Conservation (phyloP, 2,888 invertebrate genomes). For the Drosophila merina region DNA sequence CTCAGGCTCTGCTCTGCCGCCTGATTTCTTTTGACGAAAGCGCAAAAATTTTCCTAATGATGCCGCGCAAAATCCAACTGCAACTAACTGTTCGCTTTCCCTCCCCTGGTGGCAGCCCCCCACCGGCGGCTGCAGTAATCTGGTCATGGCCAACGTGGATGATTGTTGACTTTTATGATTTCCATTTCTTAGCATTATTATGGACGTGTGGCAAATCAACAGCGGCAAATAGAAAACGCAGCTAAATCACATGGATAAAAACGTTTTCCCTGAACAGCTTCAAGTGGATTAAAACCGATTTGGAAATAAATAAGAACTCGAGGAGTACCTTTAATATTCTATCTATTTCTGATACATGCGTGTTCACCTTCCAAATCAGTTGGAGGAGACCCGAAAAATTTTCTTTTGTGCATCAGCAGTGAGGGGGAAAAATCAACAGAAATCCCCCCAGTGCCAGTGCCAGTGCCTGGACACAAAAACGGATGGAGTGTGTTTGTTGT, state of each 20-base stretch:
- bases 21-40: conserved; percentile 60
- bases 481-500: conserved; percentile 32
- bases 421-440: conserved; percentile 70
- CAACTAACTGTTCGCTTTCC: conserved; percentile 48
- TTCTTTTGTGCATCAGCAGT: conserved; percentile 7
- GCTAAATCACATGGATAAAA: conserved; percentile 3
- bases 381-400: neutral
- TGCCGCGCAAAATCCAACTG: conserved; percentile 57
- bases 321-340: neutral
- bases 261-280: neutral
- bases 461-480: conserved; percentile 16
- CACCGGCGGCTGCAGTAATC: conserved; percentile 43
- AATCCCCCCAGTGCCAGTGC: conserved; percentile 43
- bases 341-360: neutral
- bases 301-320: neutral
- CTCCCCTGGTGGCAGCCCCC: conserved; percentile 5
- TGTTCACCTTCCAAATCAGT: neutral
- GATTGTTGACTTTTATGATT: conserved; percentile 78
- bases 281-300: neutral
- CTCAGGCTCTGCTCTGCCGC: conserved; percentile 4
- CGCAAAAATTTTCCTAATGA: conserved; percentile 76
- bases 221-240: conserved; percentile 66
- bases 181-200: conserved; percentile 74
- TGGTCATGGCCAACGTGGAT: conserved; percentile 59
- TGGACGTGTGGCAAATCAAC: conserved; percentile 67